These are phyloP conservation scores for Molossus molossus DNA, from an alignment of 2,797 vertebrate genomes.

Conservation along the genomic window DNA sequence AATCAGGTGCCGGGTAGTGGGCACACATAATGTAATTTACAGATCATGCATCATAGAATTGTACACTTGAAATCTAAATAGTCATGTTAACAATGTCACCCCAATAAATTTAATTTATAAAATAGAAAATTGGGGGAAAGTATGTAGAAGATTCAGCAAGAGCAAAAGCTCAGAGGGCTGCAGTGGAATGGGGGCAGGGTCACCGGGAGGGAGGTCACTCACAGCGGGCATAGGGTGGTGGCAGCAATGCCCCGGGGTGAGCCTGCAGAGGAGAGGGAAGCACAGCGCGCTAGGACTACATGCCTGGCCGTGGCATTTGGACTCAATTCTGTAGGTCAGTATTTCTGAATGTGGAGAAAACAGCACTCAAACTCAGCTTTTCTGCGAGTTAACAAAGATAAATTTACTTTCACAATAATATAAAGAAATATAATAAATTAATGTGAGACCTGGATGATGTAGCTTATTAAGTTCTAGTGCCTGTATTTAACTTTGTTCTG, in stretches of 20 bases:
- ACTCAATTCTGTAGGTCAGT: not conserved
- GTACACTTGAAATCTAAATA: no score
- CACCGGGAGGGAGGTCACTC: not conserved
- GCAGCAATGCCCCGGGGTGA: not conserved
- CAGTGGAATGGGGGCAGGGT: not conserved
- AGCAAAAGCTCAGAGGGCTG: not conserved
- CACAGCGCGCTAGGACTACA: rapidly evolving
- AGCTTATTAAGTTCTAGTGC: not conserved
- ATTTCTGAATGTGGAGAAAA: not conserved
- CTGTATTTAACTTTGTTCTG: not conserved
- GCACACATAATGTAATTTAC: no score
- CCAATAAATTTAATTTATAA: no score
- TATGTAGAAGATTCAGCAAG: not conserved
- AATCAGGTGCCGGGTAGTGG: no score
- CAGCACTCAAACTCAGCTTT: not conserved
- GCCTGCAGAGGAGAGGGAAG: not conserved
- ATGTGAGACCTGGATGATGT: not conserved
- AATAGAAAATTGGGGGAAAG: not conserved
- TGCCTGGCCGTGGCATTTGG: not conserved
- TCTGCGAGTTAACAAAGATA: not conserved
- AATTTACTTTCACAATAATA: not conserved
- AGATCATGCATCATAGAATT: no score
- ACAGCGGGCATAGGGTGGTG: not conserved
- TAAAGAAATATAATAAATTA: constrained; percentile 1
- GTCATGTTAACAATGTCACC: no score